phyloP scores from a whole-genome alignment of 2,113 vertebrate genomes.

The Pelmatolapia mariae region DNA sequence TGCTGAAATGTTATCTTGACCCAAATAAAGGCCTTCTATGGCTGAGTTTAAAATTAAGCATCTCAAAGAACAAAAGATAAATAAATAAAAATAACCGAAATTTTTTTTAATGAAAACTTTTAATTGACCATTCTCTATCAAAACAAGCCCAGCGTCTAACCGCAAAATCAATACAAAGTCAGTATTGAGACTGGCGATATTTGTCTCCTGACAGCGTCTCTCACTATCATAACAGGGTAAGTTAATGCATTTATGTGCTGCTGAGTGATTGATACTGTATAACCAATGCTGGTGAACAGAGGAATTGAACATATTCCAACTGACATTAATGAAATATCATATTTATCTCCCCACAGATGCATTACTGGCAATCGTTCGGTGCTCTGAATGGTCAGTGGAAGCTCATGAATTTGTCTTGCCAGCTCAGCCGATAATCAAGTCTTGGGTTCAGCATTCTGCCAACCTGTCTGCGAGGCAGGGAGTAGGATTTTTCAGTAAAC shows the following conservation, averaged over 20 bases:
- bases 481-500: neutral
- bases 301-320: slow-evolving; percentile 1
- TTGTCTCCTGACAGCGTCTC: slow-evolving; percentile 2
- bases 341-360: neutral
- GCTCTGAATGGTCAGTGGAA: neutral
- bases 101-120: slow-evolving; percentile 14
- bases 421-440: neutral
- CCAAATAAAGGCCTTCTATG: neutral
- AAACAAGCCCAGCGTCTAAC: slow-evolving; percentile 8
- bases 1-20: neutral
- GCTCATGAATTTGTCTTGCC: neutral
- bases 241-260: slow-evolving; percentile 1
- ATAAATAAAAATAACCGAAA: neutral
- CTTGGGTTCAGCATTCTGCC: neutral
- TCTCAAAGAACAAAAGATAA: neutral
- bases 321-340: slow-evolving; percentile 22
- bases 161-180: slow-evolving; percentile 52
- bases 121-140: slow-evolving; percentile 17
- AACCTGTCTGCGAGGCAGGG: neutral
- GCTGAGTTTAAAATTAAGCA: neutral
- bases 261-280: slow-evolving; percentile 15
- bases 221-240: neutral
- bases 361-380: neutral
- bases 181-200: slow-evolving; percentile 9
- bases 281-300: neutral